These are phyloP conservation scores for Sinelater perroti DNA, from an alignment of 2,888 invertebrate species.

Conservation along the genomic window DNA sequence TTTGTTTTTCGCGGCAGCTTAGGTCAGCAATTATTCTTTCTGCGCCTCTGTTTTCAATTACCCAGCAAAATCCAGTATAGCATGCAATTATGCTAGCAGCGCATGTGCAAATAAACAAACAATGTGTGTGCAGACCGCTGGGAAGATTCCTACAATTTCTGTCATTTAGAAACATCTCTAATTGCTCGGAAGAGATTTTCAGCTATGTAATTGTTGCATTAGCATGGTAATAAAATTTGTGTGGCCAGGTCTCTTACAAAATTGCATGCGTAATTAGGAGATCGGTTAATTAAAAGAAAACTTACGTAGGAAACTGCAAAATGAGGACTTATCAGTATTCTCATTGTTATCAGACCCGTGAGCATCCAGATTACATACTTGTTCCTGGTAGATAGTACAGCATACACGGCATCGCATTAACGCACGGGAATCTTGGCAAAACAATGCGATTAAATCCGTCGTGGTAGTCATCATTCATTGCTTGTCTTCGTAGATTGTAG, in stretches of 20 bases:
- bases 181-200: too few species aligned
- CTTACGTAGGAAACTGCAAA: neutral
- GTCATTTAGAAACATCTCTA: too few species aligned
- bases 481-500: conserved; percentile 47
- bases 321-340: conserved; percentile 9
- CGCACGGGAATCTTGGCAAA: conserved; percentile 41
- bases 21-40: too few species aligned
- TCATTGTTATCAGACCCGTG: conserved; percentile 13
- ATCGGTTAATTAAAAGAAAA: conserved; percentile 14
- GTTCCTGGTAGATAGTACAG: conserved; percentile 24
- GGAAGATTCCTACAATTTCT: too few species aligned
- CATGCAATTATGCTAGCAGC: too few species aligned
- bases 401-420: conserved; percentile 38
- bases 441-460: conserved; percentile 42
- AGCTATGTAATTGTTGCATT: neutral
- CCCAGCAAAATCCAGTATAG: too few species aligned
- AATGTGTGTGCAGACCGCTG: too few species aligned
- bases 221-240: conserved; percentile 13
- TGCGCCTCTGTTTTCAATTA: too few species aligned
- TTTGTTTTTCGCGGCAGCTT: too few species aligned
- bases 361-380: conserved; percentile 20
- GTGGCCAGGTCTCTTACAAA: conserved; percentile 1
- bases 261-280: conserved; percentile 7
- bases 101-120: too few species aligned
- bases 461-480: conserved; percentile 49